Evolutionary conservation across 2,888 invertebrate species (phyloP).

Genomic region (Athripsodes cinereus): DNA sequence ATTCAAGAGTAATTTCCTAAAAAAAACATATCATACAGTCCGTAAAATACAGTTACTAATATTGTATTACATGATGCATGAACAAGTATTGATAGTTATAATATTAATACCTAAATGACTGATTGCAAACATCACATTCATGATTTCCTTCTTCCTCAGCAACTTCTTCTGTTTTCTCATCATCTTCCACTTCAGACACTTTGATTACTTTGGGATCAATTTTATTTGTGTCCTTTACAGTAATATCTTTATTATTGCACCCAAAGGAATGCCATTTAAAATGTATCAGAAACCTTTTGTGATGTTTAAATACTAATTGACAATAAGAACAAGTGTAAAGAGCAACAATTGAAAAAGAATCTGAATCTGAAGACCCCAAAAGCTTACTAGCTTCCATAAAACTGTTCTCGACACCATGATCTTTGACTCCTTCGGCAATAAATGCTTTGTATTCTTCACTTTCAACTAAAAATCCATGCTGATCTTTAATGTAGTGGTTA

Average conservation of each 20-base stretch:
- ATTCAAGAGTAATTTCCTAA: too few relatives aligned
- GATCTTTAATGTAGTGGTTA: conserved; percentile 11
- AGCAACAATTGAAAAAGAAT: not conserved
- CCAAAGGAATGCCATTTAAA: conserved; percentile 45
- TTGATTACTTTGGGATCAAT: too few relatives aligned
- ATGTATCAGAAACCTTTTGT: conserved; percentile 43
- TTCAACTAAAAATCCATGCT: conserved; percentile 9
- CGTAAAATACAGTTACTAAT: not conserved
- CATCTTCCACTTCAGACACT: conserved; percentile 7
- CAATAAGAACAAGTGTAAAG: conserved; percentile 36
- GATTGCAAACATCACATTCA: conserved; percentile 41
- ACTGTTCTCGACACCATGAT: conserved; percentile 11
- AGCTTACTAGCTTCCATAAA: conserved; percentile 17
- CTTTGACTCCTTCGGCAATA: not conserved
- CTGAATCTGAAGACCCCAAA: not conserved
- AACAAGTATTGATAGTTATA: too few relatives aligned
- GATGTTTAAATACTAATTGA: conserved; percentile 35
- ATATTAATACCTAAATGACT: conserved; percentile 27
- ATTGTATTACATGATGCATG: too few relatives aligned
- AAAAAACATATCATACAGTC: too few relatives aligned
- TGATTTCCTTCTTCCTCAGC: conserved; percentile 29
- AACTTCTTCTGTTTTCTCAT: conserved; percentile 23
- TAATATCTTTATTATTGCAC: conserved; percentile 21
- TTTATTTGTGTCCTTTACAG: not conserved
- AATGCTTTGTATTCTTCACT: conserved; percentile 5